These are phyloP conservation scores for Rhadinocentrus ornatus DNA, from an alignment of 2,797 vertebrate species.

Conservation along the genomic window DNA sequence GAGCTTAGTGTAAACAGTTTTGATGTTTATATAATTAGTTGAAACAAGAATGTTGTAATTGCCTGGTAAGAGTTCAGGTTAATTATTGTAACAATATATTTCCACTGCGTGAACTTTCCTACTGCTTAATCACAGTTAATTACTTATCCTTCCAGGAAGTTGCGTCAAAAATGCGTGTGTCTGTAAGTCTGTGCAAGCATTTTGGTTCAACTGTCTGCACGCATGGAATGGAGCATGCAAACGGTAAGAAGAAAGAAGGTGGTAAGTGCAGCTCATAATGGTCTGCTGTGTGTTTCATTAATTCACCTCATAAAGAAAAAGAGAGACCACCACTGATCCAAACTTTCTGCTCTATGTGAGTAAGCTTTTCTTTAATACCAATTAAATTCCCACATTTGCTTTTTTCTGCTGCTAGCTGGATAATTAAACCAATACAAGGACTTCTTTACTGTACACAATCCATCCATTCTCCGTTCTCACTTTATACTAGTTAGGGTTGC, in stretches of 20 bases:
- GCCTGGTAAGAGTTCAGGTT: conserved; percentile 38
- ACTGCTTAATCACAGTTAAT: conserved; percentile 49
- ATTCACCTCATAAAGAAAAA: conserved; percentile 58
- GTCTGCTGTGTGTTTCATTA: conserved; percentile 50
- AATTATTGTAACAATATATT: conserved; percentile 42
- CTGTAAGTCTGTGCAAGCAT: background rate
- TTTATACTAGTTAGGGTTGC: background rate
- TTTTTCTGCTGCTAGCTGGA: conserved; percentile 18
- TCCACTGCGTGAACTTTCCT: conserved; percentile 40
- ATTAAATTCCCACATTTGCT: conserved; percentile 12
- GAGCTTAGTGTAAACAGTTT: conserved; percentile 15
- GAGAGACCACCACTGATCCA: conserved; percentile 44
- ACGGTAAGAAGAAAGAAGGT: conserved; percentile 27
- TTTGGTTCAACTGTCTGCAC: background rate
- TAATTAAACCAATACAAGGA: background rate
- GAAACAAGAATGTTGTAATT: conserved; percentile 41
- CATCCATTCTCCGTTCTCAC: background rate
- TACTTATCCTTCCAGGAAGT: conserved; percentile 41
- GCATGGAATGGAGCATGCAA: conserved; percentile 5
- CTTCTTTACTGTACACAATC: background rate
- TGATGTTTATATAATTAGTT: conserved; percentile 31
- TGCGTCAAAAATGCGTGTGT: conserved; percentile 5
- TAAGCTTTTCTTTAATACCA: conserved; percentile 6
- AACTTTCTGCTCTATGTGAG: conserved; percentile 14
- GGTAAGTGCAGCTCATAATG: conserved; percentile 48